These are phyloP conservation scores for Ispidina lecontei DNA, from an alignment of 2,797 vertebrate genomes.

Conservation along the genomic window DNA sequence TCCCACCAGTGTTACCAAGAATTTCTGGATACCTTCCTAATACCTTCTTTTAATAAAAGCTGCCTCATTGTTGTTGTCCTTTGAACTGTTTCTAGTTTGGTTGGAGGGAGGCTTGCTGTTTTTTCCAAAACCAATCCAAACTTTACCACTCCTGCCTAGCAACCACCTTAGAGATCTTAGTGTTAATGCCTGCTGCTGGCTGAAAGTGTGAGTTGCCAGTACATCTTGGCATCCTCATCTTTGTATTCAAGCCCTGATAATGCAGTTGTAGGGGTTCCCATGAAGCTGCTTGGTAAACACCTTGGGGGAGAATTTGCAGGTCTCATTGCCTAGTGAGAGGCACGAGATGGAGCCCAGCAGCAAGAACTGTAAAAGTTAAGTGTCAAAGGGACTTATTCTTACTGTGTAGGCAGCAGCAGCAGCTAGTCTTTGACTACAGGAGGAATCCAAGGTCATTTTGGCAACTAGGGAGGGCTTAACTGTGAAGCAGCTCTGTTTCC, in stretches of 20 bases:
- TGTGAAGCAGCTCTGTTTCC: conserved; percentile 8
- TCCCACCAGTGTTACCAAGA: background rate
- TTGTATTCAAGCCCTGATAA: background rate
- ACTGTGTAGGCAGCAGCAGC: background rate
- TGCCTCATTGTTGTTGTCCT: background rate
- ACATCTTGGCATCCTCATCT: background rate
- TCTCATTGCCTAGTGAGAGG: background rate
- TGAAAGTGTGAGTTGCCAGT: background rate
- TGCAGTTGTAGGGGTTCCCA: background rate
- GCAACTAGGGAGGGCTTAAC: background rate
- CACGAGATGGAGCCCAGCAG: background rate
- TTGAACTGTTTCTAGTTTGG: background rate
- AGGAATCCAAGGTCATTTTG: background rate
- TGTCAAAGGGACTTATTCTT: background rate
- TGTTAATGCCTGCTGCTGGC: background rate
- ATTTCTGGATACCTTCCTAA: conserved; percentile 5
- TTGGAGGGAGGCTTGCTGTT: background rate
- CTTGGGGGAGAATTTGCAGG: background rate
- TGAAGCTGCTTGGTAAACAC: background rate
- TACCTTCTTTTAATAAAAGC: background rate
- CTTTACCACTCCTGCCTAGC: conserved; percentile 15
- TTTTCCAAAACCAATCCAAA: conserved; percentile 41
- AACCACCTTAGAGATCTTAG: background rate
- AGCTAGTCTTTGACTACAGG: background rate
- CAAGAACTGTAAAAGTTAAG: background rate